These are phyloP conservation scores for Ernsta delagoae DNA, from an alignment of 2,888 invertebrate species.

Conservation along the genomic window DNA sequence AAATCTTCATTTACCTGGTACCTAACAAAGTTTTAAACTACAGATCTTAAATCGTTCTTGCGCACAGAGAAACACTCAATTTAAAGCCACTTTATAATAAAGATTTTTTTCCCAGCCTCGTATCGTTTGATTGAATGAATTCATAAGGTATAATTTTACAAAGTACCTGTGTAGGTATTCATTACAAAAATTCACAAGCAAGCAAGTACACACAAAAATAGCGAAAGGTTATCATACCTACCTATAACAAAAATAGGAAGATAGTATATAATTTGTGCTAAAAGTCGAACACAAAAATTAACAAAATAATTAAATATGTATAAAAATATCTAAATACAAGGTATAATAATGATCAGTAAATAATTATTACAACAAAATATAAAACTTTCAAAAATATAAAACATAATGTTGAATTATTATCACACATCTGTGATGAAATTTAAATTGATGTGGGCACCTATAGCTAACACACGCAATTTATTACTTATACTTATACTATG, in stretches of 20 bases:
- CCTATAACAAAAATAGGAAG: neutral
- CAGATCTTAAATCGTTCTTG: conserved; percentile 6
- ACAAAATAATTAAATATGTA: conserved; percentile 6
- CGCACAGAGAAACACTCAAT: conserved; percentile 7
- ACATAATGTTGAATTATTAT: too few relatives aligned
- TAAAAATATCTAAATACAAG: conserved; percentile 16
- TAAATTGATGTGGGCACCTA: conserved; percentile 4
- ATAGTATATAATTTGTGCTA: conserved; percentile 22
- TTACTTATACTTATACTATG: neutral
- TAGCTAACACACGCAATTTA: conserved; percentile 15
- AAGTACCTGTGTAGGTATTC: neutral
- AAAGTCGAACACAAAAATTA: conserved; percentile 24
- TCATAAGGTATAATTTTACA: neutral
- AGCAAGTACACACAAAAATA: neutral
- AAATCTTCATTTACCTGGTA: neutral
- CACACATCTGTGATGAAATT: conserved; percentile 17
- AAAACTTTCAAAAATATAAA: conserved; percentile 25
- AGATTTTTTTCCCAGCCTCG: neutral
- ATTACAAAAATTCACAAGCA: conserved; percentile 11
- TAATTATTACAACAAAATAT: conserved; percentile 7
- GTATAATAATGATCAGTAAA: conserved; percentile 6
- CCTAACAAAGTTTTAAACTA: conserved; percentile 2
- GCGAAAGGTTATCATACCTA: neutral
- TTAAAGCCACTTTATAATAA: neutral
- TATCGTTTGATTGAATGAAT: neutral